Evolutionary conservation across 2,113 vertebrate genomes (phyloP).

Genomic region (Alligator sinensis): DNA sequence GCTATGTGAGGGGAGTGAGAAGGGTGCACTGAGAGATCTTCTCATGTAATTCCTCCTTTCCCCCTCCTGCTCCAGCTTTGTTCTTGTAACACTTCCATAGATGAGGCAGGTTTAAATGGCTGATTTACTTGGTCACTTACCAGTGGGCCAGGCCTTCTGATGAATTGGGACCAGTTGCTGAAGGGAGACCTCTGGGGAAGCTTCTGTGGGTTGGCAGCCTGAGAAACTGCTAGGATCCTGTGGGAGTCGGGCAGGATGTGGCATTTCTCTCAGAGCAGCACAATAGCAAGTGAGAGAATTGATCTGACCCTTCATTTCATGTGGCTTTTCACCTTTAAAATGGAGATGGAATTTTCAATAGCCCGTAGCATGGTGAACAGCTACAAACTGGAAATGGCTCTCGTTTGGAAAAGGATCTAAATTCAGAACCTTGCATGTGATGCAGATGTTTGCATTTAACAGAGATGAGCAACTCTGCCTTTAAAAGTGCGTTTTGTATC

Average conservation of each 20-base stretch:
- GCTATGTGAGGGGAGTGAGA: neutral
- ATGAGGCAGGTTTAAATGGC: neutral
- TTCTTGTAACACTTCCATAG: neutral
- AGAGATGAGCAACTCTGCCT: constrained; percentile 13
- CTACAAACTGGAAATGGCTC: neutral
- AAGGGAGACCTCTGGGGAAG: neutral
- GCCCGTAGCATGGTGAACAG: rapidly evolving
- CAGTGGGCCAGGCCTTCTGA: rapidly evolving
- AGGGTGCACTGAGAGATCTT: neutral
- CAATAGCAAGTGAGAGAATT: rapidly evolving
- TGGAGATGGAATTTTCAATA: neutral
- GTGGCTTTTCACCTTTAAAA: neutral
- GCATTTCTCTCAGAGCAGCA: rapidly evolving
- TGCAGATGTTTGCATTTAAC: neutral
- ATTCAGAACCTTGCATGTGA: neutral
- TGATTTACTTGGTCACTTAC: constrained; percentile 26
- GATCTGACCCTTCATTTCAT: neutral
- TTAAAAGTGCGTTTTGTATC: neutral
- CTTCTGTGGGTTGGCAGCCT: constrained; percentile 11
- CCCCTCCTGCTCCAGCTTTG: neutral
- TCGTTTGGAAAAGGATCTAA: neutral
- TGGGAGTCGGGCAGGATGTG: neutral
- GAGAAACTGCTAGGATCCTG: rapidly evolving
- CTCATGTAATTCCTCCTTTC: neutral
- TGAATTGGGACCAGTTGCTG: neutral